Percentiles rank a stretch among this genome's conserved stretches.
phyloP scores from a whole-genome alignment of 2,797 vertebrate genomes.

The Nannoperca obscura region DNA sequence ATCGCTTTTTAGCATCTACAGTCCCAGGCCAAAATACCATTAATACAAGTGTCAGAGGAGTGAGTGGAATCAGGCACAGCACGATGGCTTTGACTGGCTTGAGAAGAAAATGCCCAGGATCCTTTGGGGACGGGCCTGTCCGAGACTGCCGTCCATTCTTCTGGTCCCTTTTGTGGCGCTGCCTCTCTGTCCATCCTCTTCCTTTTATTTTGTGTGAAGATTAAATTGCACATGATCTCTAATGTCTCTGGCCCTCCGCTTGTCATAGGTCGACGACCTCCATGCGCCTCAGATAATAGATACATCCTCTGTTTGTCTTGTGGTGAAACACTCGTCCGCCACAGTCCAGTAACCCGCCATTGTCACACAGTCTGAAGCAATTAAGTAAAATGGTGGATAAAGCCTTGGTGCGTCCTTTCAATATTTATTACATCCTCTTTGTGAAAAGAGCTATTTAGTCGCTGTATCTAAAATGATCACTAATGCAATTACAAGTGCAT shows the following conservation, averaged over 20 bases:
- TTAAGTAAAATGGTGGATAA: conserved; percentile 95
- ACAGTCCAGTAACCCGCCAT: conserved; percentile 94
- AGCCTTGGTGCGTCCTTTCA: conserved; percentile 85
- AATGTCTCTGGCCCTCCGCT: conserved; percentile 90
- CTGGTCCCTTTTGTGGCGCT: conserved; percentile 90
- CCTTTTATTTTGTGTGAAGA: conserved; percentile 95
- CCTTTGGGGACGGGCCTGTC: conserved; percentile 87
- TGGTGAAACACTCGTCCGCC: conserved; percentile 86
- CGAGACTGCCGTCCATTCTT: conserved; percentile 89
- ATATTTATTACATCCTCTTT: conserved; percentile 89
- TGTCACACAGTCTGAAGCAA: conserved; percentile 94
- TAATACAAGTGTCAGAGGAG: conserved; percentile 95
- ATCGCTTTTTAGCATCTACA: conserved; percentile 92
- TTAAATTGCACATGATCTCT: conserved; percentile 99
- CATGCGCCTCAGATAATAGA: conserved; percentile 94
- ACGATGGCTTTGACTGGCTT: conserved; percentile 86
- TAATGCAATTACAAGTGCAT: conserved; percentile 86
- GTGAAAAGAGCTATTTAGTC: conserved; percentile 83
- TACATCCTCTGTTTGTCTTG: conserved; percentile 91
- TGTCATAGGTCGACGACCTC: conserved; percentile 95
- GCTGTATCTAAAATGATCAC: conserved; percentile 84
- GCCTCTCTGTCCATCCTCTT: conserved; percentile 70
- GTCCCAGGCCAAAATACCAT: conserved; percentile 93
- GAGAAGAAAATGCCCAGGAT: conserved; percentile 90
- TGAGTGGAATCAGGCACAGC: conserved; percentile 86